Conservation (phyloP, 2,113 vertebrate genomes). For the Onychorhynchus coronatus region DNA sequence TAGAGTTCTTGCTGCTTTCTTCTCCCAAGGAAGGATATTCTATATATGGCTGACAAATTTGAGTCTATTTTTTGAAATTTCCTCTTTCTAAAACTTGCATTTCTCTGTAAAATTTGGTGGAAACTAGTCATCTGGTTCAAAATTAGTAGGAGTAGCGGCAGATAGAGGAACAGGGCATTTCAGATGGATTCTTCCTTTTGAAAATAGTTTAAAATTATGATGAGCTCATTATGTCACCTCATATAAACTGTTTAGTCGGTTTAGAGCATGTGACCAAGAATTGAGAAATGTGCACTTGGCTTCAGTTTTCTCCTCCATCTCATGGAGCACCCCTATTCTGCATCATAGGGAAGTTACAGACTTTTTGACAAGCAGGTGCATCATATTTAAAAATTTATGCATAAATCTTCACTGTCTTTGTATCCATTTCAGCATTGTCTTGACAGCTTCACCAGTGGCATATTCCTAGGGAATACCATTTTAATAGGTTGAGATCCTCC, state of each 20-base stretch:
- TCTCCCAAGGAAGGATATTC: background rate
- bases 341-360: background rate
- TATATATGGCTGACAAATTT: background rate
- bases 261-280: background rate
- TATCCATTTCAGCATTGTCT: background rate
- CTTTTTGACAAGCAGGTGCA: background rate
- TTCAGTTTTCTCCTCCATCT: background rate
- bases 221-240: background rate
- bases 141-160: background rate
- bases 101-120: background rate
- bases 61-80: fast-evolving
- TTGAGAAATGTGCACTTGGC: background rate
- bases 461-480: background rate
- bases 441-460: background rate
- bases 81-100: background rate
- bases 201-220: background rate
- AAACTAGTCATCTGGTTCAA: background rate
- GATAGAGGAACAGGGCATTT: background rate
- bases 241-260: background rate
- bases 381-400: background rate
- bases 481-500: background rate
- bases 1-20: background rate
- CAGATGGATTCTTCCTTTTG: background rate
- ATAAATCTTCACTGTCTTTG: background rate
- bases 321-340: background rate